Evolutionary conservation across 2,888 invertebrate genomes (phyloP).

Genomic region (Tuta absoluta): DNA sequence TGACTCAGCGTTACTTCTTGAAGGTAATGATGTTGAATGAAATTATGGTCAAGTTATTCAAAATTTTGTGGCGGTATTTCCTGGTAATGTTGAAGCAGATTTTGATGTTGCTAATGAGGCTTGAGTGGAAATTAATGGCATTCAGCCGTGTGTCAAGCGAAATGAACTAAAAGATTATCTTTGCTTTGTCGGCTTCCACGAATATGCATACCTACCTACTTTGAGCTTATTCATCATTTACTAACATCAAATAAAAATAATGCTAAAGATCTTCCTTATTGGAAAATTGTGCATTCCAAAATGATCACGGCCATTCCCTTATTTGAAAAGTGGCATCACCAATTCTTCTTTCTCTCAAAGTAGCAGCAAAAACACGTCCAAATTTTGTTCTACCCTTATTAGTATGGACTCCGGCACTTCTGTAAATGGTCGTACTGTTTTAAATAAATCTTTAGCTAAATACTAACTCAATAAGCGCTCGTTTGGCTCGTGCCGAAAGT

Average conservation of each 20-base stretch:
- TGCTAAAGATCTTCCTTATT: too few species aligned
- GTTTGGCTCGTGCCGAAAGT: constrained; percentile 58
- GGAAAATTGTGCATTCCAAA: not conserved
- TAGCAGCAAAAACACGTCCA: constrained; percentile 13
- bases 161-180: not conserved
- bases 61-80: constrained; percentile 42
- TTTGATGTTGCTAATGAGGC: constrained; percentile 30
- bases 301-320: not conserved
- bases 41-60: constrained; percentile 31
- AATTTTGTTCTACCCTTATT: constrained; percentile 47
- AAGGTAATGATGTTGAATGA: constrained; percentile 28
- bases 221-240: too few species aligned
- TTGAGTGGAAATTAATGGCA: constrained; percentile 33
- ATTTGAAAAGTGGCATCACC: not conserved
- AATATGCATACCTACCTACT: not conserved
- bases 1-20: constrained; percentile 62
- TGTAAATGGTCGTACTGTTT: constrained; percentile 64
- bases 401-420: constrained; percentile 53
- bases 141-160: constrained; percentile 7
- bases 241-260: too few species aligned
- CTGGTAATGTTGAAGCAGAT: constrained; percentile 37
- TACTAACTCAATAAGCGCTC: constrained; percentile 70
- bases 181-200: not conserved
- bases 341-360: not conserved
- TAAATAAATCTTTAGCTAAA: constrained; percentile 71